phyloP scores from a whole-genome alignment of 2,113 vertebrate species.

The Hemichromis elongatus region DNA sequence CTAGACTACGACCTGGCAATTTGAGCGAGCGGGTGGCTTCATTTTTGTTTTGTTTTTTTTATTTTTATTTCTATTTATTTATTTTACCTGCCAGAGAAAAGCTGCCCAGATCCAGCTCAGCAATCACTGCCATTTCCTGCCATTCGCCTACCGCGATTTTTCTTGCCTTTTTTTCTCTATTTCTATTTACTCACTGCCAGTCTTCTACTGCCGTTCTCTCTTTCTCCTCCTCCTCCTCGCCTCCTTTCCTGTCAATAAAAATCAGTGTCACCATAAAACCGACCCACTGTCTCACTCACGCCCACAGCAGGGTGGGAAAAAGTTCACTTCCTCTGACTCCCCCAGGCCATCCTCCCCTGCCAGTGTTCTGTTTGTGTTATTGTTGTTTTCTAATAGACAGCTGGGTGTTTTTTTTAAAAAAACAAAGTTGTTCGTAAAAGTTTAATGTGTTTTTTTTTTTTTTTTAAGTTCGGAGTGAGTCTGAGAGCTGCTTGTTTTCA shows the following conservation, averaged over 20 bases:
- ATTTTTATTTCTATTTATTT: not conserved
- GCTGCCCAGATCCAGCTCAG: slow-evolving; percentile 24
- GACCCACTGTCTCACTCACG: not conserved
- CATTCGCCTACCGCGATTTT: not conserved
- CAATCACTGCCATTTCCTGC: slow-evolving; percentile 38
- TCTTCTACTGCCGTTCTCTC: not conserved
- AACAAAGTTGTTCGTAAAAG: slow-evolving; percentile 14
- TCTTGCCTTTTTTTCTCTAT: not conserved
- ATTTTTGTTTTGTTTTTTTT: not conserved
- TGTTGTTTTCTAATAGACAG: slow-evolving; percentile 52
- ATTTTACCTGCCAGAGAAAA: not conserved
- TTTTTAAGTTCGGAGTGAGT: slow-evolving; percentile 35
- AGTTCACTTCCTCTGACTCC: not conserved
- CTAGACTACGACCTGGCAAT: not conserved
- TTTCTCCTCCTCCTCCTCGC: not conserved
- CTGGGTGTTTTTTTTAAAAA: slow-evolving; percentile 31
- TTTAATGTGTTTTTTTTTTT: not conserved
- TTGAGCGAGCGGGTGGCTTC: not conserved
- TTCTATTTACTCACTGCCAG: slow-evolving; percentile 39
- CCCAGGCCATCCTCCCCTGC: not conserved
- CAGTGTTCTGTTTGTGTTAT: slow-evolving; percentile 23
- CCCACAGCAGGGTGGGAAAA: not conserved
- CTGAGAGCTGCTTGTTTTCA: slow-evolving; percentile 63
- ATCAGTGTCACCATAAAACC: slow-evolving; percentile 17
- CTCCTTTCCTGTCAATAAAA: slow-evolving; percentile 1